Evolutionary conservation across 2,113 vertebrate species (phyloP).

Genomic region (Cinclus cinclus): DNA sequence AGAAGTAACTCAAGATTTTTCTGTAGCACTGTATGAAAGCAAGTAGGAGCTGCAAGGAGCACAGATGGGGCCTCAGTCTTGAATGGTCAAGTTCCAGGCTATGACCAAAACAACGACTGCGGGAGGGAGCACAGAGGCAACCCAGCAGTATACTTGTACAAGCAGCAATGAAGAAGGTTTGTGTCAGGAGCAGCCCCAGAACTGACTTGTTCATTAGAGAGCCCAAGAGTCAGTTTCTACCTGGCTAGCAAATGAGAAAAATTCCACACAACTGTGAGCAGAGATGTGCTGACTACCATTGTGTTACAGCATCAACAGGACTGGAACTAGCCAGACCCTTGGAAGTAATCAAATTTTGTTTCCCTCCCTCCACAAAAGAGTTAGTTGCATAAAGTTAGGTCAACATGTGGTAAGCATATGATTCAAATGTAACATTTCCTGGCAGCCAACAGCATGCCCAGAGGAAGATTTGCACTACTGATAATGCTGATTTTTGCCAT

Average conservation of each 20-base stretch:
- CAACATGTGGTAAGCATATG: neutral
- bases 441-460: neutral
- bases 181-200: neutral
- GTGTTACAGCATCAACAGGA: neutral
- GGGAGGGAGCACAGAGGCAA: neutral
- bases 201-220: neutral
- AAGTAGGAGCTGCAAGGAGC: neutral
- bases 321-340: neutral
- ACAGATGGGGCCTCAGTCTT: neutral
- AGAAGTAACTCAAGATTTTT: neutral
- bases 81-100: neutral
- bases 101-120: neutral
- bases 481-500: neutral
- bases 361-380: neutral
- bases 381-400: slow-evolving; percentile 12
- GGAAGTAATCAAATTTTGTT: neutral
- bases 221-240: neutral
- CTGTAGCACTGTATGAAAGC: neutral
- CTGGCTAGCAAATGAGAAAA: neutral
- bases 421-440: slow-evolving; percentile 4
- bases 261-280: neutral
- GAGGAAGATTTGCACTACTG: neutral
- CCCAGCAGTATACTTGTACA: neutral
- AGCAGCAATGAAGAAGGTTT: neutral
- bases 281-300: neutral